These are phyloP conservation scores for Chroicocephalus ridibundus DNA, from an alignment of 2,113 vertebrate genomes.

Conservation along the genomic window DNA sequence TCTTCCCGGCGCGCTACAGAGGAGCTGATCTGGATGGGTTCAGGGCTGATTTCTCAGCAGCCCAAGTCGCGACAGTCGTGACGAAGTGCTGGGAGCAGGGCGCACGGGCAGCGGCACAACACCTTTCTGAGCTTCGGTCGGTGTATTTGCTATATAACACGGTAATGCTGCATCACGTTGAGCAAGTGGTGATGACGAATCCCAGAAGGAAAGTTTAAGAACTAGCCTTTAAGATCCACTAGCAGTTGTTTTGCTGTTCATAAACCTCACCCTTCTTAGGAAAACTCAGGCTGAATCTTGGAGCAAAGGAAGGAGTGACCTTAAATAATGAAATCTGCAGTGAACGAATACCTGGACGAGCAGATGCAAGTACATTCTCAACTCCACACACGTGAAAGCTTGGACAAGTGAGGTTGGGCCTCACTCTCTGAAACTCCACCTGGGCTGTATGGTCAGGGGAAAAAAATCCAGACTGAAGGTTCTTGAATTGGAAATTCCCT, in stretches of 20 bases:
- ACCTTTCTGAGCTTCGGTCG: rapidly evolving
- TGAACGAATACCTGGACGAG: rapidly evolving
- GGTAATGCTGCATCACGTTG: rapidly evolving
- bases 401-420: not conserved
- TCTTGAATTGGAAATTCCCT: not conserved
- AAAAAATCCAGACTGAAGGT: not conserved
- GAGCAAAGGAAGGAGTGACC: not conserved
- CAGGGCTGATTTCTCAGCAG: not conserved
- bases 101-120: rapidly evolving
- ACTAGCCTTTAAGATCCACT: rapidly evolving
- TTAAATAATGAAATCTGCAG: not conserved
- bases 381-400: rapidly evolving
- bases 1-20: rapidly evolving
- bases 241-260: not conserved
- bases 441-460: not conserved
- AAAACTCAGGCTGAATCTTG: not conserved
- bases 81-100: no score
- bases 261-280: not conserved
- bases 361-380: not conserved
- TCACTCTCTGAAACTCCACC: not conserved
- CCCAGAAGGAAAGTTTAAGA: not conserved
- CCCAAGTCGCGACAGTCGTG: rapidly evolving
- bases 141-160: rapidly evolving
- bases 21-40: not conserved
- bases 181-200: rapidly evolving